Conservation (phyloP, 2,113 vertebrate genomes). For the Dipodomys ordii region DNA sequence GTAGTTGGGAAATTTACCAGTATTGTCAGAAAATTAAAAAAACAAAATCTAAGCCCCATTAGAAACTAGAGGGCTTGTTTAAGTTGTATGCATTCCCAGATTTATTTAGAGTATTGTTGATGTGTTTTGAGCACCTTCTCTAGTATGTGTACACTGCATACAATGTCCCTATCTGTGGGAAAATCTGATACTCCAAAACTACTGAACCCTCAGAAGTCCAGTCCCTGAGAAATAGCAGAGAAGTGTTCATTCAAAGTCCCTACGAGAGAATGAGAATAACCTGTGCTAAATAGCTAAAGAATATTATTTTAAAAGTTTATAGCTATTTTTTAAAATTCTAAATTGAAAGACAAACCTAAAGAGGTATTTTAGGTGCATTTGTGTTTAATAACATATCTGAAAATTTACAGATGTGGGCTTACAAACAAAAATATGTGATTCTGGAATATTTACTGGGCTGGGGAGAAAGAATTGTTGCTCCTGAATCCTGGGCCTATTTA, state of each 20-base stretch:
- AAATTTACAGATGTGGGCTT: background rate
- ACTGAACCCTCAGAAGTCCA: background rate
- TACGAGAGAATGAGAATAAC: background rate
- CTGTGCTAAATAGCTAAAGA: background rate
- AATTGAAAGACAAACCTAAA: background rate
- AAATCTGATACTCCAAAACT: background rate
- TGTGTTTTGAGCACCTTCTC: background rate
- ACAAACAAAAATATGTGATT: background rate
- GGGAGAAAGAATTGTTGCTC: background rate
- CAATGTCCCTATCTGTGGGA: background rate
- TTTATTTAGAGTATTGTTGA: background rate
- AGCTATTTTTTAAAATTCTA: background rate
- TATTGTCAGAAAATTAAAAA: conserved; percentile 23
- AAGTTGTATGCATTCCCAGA: background rate
- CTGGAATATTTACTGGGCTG: background rate
- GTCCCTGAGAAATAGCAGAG: background rate
- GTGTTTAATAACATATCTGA: background rate
- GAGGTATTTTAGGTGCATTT: background rate
- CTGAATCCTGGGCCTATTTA: background rate
- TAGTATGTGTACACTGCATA: background rate
- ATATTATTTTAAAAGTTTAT: conserved; percentile 9
- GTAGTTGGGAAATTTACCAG: background rate
- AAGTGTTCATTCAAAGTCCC: background rate
- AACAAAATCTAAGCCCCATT: background rate
- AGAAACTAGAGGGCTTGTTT: conserved; percentile 22